Base-by-base conservation (phyloP, 2,888 invertebrate species). In the Thelaira solivaga region DNA sequence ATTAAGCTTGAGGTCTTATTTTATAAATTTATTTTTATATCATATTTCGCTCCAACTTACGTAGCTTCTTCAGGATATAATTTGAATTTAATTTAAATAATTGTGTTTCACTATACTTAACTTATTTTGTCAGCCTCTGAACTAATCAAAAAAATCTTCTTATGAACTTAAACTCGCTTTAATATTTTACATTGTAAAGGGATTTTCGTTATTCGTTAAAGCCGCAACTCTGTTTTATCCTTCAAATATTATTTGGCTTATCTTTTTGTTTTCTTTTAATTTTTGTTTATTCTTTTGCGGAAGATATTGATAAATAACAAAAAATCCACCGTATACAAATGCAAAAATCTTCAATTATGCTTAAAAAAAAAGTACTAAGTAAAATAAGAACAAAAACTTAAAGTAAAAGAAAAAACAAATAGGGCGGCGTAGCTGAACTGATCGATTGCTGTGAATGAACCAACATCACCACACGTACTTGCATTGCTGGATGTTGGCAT, bases 391-490 rank as follows among this genome's bases (percentile, higher is more conserved):
- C 16, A 36, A 36, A 16, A 31, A 39, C 34, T 16, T 5, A 18
- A 29, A 24, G 26, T n/a, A 13, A 36, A 45, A 29, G 36, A 39
- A 61, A 71, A 71, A 76, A 18, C 41, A 64, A 77, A 72, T 72
- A 77, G 67, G 80, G 80, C 81, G 81, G 80, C 80, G 78, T 80
- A 78, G 76, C 83, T 82, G 83, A 84, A 86, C 86, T 87, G 86
- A 86, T 86, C 86, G 87, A 86, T 86, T 87, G 87, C 81, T 86
- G 83, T 77, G 78, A 74, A 78, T 74, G 74, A 71, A 77, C 73
- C 34, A 65, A n/a, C n/a, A n/a, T 65, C 47, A 49, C 67, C 51
- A 36, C 53, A 20, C 26, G n/a, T 36, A 55, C 36, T 24, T 41
- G 53, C 29, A 36, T 34, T 20, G 4, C 18, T 24, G 13, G 24